These are phyloP conservation scores for Rhinogobio ventralis DNA, from an alignment of 2,797 vertebrate genomes.

Conservation along the genomic window DNA sequence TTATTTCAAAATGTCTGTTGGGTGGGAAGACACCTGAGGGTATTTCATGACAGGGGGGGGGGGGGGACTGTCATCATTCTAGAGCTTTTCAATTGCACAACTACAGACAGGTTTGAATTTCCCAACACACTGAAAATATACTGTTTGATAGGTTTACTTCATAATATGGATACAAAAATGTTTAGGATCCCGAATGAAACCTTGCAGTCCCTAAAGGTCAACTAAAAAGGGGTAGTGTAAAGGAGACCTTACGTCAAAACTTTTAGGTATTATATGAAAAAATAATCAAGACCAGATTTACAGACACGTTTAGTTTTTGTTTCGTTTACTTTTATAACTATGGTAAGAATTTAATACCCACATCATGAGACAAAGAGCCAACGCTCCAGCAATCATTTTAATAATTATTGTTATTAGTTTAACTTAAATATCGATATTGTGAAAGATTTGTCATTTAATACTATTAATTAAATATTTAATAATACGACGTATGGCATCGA, in stretches of 20 bases:
- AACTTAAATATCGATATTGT: neutral
- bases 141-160: slow-evolving; percentile 12
- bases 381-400: neutral
- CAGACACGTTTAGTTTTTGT: neutral
- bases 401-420: neutral
- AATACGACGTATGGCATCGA: neutral
- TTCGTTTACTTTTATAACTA: neutral
- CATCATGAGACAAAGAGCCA: neutral
- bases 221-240: slow-evolving; percentile 35
- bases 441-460: neutral
- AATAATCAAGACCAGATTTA: neutral
- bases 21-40: slow-evolving; percentile 56
- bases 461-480: neutral
- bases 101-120: slow-evolving; percentile 21
- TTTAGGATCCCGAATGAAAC: neutral
- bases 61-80: slow-evolving; percentile 22
- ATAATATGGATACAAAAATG: neutral
- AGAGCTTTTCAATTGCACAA: slow-evolving; percentile 40
- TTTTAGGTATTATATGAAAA: neutral
- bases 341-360: neutral
- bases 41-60: slow-evolving; percentile 23
- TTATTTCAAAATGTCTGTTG: slow-evolving; percentile 42
- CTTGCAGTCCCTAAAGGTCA: neutral
- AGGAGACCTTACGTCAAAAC: neutral
- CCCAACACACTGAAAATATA: slow-evolving; percentile 12